Evolutionary conservation across 2,888 invertebrate species (phyloP), one percentile per base, ranked within the genome.

Genomic region (Pyrrhia umbra): DNA sequence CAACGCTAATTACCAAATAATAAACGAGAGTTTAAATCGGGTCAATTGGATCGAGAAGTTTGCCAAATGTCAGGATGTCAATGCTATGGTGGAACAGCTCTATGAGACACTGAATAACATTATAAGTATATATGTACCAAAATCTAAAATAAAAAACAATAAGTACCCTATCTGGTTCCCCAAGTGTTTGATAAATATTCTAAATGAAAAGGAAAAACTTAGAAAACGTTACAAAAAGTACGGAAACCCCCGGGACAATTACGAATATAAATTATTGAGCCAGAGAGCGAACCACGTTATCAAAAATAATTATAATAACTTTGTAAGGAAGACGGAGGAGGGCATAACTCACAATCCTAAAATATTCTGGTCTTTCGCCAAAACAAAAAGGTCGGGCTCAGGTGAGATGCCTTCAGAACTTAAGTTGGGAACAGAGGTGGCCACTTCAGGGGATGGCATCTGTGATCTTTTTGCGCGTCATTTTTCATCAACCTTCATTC

Each of bases 221-320:
- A n/a, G n/a, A n/a, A n/a, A n/a, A n/a, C n/a, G n/a, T n/a, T n/a
- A n/a, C n/a, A 34, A 50, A 27, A 60, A 52, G 30, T 52, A 39
- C 8, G 27, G 39, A 40, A 52, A 60, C 10, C 51, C 46, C 1
- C 5, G 39, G 1, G 46, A 60, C 13, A 1, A 40, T 1, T 54
- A 25, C 2, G 52, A 54, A n/a, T 60, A 60, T 8, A 30, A 2
- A 50, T n/a, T n/a, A n/a, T n/a, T n/a, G n/a, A n/a, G n/a, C n/a
- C n/a, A n/a, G n/a, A n/a, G n/a, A n/a, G n/a, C n/a, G n/a, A n/a
- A n/a, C n/a, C n/a, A n/a, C n/a, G n/a, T n/a, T n/a, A n/a, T n/a
- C n/a, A n/a, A n/a, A n/a, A n/a, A n/a, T n/a, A n/a, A n/a, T n/a
- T n/a, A n/a, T n/a, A n/a, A n/a, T n/a, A n/a, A n/a, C n/a, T n/a